These are phyloP conservation scores for Aphodius sticticus DNA, from an alignment of 2,888 invertebrate genomes.

Conservation along the genomic window DNA sequence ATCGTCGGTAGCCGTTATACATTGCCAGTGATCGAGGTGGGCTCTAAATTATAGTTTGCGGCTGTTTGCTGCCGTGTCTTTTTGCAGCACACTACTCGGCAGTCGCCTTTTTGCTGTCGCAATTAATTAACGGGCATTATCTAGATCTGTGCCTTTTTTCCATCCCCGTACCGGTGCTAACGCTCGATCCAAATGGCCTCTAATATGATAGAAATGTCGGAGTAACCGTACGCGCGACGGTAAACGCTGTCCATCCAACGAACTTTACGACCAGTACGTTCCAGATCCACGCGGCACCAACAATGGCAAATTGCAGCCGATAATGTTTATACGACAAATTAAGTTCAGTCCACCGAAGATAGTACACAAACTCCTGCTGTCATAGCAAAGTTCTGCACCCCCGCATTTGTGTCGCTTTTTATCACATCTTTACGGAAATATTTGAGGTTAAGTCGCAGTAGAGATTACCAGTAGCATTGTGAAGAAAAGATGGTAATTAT, in stretches of 20 bases:
- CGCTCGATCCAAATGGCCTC: constrained; percentile 40
- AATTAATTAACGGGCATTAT: constrained; percentile 49
- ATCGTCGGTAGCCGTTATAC: background rate
- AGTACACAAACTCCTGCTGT: background rate
- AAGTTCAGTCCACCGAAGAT: constrained; percentile 47
- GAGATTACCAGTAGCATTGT: no score
- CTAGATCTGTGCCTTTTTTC: constrained; percentile 45
- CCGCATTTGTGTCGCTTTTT: no score
- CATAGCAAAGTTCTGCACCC: background rate
- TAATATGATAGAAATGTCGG: constrained; percentile 51
- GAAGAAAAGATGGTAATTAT: no score
- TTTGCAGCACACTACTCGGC: background rate
- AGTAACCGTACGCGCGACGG: constrained; percentile 53
- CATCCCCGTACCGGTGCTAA: constrained; percentile 39
- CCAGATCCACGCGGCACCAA: constrained; percentile 44
- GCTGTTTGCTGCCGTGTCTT: background rate
- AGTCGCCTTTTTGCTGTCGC: constrained; percentile 24
- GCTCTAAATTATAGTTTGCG: background rate
- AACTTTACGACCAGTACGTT: constrained; percentile 47
- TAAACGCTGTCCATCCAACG: constrained; percentile 39
- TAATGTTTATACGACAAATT: constrained; percentile 51
- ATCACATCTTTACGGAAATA: no score
- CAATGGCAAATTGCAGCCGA: constrained; percentile 36
- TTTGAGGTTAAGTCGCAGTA: no score
- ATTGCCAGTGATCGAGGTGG: background rate